Conservation (phyloP, 2,113 vertebrate genomes). For the Varanus salvator region DNA sequence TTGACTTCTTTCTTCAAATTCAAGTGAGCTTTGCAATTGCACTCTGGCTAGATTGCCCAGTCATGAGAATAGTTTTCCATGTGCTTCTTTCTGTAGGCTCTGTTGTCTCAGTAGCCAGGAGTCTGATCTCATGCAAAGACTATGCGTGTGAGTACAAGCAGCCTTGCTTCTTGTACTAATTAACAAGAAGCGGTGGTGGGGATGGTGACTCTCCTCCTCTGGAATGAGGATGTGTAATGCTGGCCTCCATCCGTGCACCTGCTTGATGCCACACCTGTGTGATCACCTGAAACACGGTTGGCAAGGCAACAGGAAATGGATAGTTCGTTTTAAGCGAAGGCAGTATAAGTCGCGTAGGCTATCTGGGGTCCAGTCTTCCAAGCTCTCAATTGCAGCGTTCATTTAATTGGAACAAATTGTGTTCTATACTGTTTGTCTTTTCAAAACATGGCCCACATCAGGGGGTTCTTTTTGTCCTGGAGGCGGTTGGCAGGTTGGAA, state of each 20-base stretch:
- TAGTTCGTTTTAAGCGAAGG: neutral
- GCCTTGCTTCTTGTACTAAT: slow-evolving; percentile 63
- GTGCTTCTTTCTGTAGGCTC: slow-evolving; percentile 1
- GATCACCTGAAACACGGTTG: slow-evolving; percentile 60
- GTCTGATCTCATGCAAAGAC: slow-evolving; percentile 44
- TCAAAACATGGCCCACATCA: fast-evolving
- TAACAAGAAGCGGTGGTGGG: slow-evolving; percentile 67
- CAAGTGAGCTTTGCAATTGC: neutral
- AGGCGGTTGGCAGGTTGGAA: neutral
- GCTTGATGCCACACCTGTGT: slow-evolving; percentile 76
- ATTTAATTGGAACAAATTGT: slow-evolving; percentile 28
- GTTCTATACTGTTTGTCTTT: neutral
- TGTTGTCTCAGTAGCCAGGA: fast-evolving
- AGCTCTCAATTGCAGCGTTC: neutral
- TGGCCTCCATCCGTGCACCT: slow-evolving; percentile 79
- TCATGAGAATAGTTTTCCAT: neutral
- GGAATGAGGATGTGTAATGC: slow-evolving; percentile 78
- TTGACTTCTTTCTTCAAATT: neutral
- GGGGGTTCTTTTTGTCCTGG: neutral
- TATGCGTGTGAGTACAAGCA: slow-evolving; percentile 39
- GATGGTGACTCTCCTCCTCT: slow-evolving; percentile 69
- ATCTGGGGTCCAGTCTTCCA: neutral
- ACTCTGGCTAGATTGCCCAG: fast-evolving
- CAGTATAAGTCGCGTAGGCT: neutral
- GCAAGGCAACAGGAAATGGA: slow-evolving; percentile 43